Conservation (phyloP, 1,140 invertebrate species). For the Calliopsis andreniformis region DNA sequence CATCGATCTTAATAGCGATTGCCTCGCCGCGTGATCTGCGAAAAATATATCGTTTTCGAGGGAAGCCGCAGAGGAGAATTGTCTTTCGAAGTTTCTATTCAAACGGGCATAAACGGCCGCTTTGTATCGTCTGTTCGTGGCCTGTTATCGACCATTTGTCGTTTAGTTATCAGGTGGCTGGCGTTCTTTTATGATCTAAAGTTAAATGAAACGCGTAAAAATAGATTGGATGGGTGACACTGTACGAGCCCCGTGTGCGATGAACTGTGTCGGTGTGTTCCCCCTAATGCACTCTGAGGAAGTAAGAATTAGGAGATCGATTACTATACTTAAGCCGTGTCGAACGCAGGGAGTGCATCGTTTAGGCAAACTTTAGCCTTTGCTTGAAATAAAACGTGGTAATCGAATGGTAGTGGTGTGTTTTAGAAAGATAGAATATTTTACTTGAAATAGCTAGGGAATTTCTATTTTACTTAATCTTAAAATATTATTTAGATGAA, state of each 20-base stretch:
- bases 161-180: slow-evolving; percentile 35
- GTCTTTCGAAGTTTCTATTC: too few relatives aligned
- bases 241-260: slow-evolving; percentile 24
- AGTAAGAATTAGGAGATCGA: slow-evolving; percentile 68
- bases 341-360: neutral
- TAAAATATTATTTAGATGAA: too few relatives aligned
- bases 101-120: too few relatives aligned
- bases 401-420: too few relatives aligned
- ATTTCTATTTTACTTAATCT: too few relatives aligned
- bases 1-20: slow-evolving; percentile 40
- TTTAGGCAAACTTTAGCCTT: slow-evolving; percentile 6
- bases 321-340: slow-evolving; percentile 55
- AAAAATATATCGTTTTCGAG: too few relatives aligned
- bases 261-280: slow-evolving; percentile 22
- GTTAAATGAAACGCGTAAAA: slow-evolving; percentile 44
- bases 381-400: too few relatives aligned
- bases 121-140: too few relatives aligned
- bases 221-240: slow-evolving; percentile 36
- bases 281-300: slow-evolving; percentile 52
- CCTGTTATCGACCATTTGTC: too few relatives aligned
- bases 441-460: too few relatives aligned
- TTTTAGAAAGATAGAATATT: too few relatives aligned
- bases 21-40: neutral
- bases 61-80: too few relatives aligned
- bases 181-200: slow-evolving; percentile 41